Evolutionary conservation across 2,113 vertebrate species (phyloP), one percentile per base, ranked within the genome.

Genomic region (Pedetes capensis): DNA sequence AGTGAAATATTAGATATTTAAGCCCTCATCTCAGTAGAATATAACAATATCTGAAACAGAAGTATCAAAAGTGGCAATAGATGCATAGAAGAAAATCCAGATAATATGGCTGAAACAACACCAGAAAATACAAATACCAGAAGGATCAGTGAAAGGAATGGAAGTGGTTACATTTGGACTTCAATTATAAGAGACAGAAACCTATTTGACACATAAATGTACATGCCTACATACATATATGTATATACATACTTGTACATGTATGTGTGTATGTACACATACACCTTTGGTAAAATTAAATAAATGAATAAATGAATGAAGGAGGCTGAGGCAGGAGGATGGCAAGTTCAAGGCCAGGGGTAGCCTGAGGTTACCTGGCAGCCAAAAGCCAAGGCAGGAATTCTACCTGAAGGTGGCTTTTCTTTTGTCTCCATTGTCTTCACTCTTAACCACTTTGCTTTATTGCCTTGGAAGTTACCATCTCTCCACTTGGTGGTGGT

Each of bases 191-290:
- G 14, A 7, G 20, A 8, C 4, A 22, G 34, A 11, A 51, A 34
- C 4, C 34, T 51, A 11, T 66, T 49, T 55, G 32, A 57, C 49
- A 12, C 7, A 42, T 3, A 37, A n/a, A 6, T 18, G 23, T 39
- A 27, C 27, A 8, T 4, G 9, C 1, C 34, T 4, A n/a, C 3
- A 55, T 37, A 2, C 1, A 42, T 49, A 8, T 57, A 32, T 71
- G 2, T 20, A 32, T 9, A 53, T 10, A 39, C 17, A 5, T 1
- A 16, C 17, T 2, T 34, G 4, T 53, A 1, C 55, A 6, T 89
- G 6, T 83, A 11, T 61, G 2, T 27, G 16, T 39, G 9, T 22
- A 47, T 34, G 1, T 8, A 55, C 6, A 11, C 25, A 74, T 5
- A 79, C 2, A 20, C 11, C 9, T 86, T 93, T 86, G 34, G 6